phyloP scores from a whole-genome alignment of 2,113 vertebrate species.

The Pachypanchax playfairii region DNA sequence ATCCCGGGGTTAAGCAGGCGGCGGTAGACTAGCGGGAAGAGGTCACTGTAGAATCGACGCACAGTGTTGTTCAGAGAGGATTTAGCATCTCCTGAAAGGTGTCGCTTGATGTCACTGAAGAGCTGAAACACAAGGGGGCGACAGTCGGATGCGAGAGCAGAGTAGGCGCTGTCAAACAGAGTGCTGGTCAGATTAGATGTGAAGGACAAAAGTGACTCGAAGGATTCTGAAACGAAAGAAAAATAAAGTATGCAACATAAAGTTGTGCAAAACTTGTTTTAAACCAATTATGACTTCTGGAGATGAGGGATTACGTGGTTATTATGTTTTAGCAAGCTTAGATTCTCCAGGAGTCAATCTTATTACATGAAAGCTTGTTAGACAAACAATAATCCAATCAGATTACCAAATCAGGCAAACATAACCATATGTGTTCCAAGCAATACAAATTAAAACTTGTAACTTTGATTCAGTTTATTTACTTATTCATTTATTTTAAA shows the following conservation, averaged over 20 bases:
- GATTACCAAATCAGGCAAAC: not conserved
- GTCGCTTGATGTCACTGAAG: constrained; percentile 83
- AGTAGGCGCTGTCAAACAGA: constrained; percentile 87
- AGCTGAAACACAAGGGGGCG: constrained; percentile 83
- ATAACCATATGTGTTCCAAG: not conserved
- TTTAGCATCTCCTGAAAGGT: constrained; percentile 82
- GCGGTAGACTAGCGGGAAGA: constrained; percentile 89
- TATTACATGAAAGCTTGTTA: no score
- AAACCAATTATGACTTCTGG: no score
- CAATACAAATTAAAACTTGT: no score
- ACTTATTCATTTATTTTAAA: no score
- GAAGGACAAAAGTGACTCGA: constrained; percentile 86
- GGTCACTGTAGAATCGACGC: constrained; percentile 83
- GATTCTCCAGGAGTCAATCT: no score
- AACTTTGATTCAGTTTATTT: no score
- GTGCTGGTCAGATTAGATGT: constrained; percentile 85
- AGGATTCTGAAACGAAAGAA: constrained; percentile 79
- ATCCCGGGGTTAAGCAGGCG: constrained; percentile 88
- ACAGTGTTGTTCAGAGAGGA: constrained; percentile 80
- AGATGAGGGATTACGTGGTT: no score
- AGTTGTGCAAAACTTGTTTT: not conserved
- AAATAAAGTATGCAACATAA: constrained; percentile 1
- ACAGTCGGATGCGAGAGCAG: constrained; percentile 82
- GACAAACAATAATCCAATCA: no score
- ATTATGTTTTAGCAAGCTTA: no score